Evolutionary conservation across 2,113 vertebrate genomes (phyloP).

Genomic region (Xenus cinereus): DNA sequence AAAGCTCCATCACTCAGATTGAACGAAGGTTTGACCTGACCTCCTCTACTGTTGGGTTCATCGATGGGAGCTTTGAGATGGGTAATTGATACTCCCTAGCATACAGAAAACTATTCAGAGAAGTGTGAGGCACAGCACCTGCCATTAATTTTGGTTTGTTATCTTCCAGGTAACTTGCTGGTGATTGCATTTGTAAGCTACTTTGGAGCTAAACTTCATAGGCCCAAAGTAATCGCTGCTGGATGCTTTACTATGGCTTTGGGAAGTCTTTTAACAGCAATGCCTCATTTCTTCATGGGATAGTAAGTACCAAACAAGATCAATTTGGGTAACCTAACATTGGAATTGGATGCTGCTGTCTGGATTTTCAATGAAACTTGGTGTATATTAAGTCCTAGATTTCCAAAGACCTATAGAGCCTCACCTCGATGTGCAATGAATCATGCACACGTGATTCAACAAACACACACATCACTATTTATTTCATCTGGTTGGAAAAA

Average conservation of each 20-base stretch:
- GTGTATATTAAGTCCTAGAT: neutral
- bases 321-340: neutral
- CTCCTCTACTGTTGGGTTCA: constrained; percentile 80
- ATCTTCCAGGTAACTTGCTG: constrained; percentile 85
- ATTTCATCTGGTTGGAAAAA: neutral
- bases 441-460: too few relatives aligned
- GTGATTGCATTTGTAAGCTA: constrained; percentile 90
- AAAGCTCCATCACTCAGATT: constrained; percentile 90
- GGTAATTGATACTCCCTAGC: constrained; percentile 71
- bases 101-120: neutral
- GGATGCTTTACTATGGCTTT: constrained; percentile 85
- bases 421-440: neutral
- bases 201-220: constrained; percentile 88
- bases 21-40: constrained; percentile 89
- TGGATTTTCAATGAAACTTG: neutral
- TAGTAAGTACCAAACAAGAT: constrained; percentile 75
- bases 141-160: neutral
- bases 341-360: neutral
- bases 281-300: constrained; percentile 96
- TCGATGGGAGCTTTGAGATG: constrained; percentile 92
- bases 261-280: constrained; percentile 81
- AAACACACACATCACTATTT: neutral
- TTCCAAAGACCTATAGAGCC: neutral
- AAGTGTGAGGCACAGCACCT: neutral
- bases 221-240: constrained; percentile 84